A percentile compares a stretch with the other conserved stretches of the same genome.
These are phyloP conservation scores for Erethizon dorsatum DNA, from an alignment of 2,797 vertebrate genomes.

Conservation along the genomic window DNA sequence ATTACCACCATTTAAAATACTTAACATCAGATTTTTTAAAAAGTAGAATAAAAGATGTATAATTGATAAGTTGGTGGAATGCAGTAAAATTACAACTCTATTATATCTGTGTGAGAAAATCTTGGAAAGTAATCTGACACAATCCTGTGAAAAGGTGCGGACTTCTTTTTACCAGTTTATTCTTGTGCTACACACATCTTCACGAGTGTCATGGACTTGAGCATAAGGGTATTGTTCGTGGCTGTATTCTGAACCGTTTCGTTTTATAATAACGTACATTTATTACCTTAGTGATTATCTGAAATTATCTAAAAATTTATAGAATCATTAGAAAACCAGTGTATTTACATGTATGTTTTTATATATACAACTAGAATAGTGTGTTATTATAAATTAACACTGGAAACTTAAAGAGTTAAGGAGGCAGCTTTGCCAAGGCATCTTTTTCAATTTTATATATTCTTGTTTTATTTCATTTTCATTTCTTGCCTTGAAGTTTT, in stretches of 20 bases:
- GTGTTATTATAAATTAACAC: not conserved
- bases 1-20: not conserved
- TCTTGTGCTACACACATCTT: not conserved
- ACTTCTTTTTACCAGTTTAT: not conserved
- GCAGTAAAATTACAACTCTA: not conserved
- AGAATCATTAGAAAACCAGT: not conserved
- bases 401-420: not conserved
- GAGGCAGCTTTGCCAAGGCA: not conserved
- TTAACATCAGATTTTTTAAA: not conserved
- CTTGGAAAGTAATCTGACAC: not conserved
- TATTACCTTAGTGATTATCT: not conserved
- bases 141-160: not conserved
- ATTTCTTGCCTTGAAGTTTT: not conserved
- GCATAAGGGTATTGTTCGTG: not conserved
- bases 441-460: not conserved
- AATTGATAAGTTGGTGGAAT: not conserved
- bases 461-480: not conserved
- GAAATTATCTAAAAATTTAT: not conserved
- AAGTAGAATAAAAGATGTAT: not conserved
- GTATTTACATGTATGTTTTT: not conserved
- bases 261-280: not conserved
- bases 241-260: not conserved
- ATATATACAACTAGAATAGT: not conserved
- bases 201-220: not conserved
- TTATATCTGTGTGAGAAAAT: not conserved